Percentiles rank a stretch among this genome's conserved stretches.
These are phyloP conservation scores for Acanthaster planci DNA, from an alignment of 35 echinoderm and acorn worm genomes.

Conservation along the genomic window DNA sequence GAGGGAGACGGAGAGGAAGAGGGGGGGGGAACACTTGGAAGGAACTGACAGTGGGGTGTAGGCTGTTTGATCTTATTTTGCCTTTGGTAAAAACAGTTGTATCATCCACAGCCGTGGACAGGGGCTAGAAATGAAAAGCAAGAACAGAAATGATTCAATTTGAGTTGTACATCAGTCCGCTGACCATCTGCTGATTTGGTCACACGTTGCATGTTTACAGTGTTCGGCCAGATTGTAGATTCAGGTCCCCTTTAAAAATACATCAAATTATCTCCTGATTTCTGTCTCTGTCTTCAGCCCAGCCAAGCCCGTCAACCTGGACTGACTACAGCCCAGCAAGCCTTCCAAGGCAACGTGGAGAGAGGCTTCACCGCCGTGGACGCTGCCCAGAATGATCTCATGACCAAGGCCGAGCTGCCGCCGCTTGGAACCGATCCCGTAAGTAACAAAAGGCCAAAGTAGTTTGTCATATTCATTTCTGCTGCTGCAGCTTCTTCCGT, in stretches of 20 bases:
- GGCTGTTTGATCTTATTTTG: not conserved
- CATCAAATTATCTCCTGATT: too few relatives aligned
- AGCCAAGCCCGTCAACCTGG: constrained; percentile 56
- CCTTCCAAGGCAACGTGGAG: constrained; percentile 74
- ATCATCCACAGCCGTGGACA: not conserved
- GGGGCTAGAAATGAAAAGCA: not conserved
- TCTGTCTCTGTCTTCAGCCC: not conserved
- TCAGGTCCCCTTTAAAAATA: too few relatives aligned
- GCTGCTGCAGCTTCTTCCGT: too few relatives aligned
- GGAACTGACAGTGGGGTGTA: not conserved
- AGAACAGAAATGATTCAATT: too few relatives aligned
- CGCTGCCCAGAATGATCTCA: constrained; percentile 60
- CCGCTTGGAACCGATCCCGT: constrained; percentile 62
- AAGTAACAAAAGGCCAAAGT: constrained; percentile 14
- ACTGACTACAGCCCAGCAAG: constrained; percentile 79
- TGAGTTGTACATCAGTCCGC: too few relatives aligned
- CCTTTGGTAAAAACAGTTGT: constrained; percentile 3
- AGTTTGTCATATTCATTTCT: too few relatives aligned
- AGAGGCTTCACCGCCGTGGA: constrained; percentile 71
- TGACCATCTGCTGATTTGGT: too few relatives aligned
- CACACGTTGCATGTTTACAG: too few relatives aligned
- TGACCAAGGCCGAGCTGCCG: constrained; percentile 46
- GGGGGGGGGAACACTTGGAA: not conserved
- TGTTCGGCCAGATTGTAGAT: too few relatives aligned
- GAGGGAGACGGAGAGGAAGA: too few relatives aligned